phyloP scores from a whole-genome alignment of 2,888 invertebrate genomes.

The Idaea aversata region DNA sequence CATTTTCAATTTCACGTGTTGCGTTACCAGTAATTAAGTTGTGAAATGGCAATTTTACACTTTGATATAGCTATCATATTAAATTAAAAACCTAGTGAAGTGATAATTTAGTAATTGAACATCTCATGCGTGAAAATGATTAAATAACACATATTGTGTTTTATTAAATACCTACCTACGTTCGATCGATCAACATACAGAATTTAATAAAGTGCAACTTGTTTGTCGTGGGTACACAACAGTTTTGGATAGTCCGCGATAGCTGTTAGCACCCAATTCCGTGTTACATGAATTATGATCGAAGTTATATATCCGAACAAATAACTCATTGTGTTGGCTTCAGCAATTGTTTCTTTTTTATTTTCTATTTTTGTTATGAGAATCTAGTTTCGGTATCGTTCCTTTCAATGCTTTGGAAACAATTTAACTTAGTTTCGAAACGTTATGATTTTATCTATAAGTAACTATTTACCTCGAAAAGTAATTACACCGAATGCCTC shows the following conservation, averaged over 20 bases:
- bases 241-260: constrained; percentile 15
- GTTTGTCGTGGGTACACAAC: constrained; percentile 1
- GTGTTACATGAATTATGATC: constrained; percentile 14
- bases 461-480: background rate
- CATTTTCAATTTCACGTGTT: too few relatives aligned
- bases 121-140: too few relatives aligned
- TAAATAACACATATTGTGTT: too few relatives aligned
- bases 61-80: too few relatives aligned
- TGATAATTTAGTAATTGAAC: too few relatives aligned
- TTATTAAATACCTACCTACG: too few relatives aligned
- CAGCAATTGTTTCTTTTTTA: constrained; percentile 7
- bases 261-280: constrained; percentile 16
- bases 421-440: background rate
- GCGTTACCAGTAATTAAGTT: too few relatives aligned
- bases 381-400: background rate
- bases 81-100: too few relatives aligned
- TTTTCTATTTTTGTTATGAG: background rate
- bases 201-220: background rate
- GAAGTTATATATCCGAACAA: constrained; percentile 12
- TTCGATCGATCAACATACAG: too few relatives aligned
- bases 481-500: constrained; percentile 25
- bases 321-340: constrained; percentile 10
- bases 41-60: too few relatives aligned
- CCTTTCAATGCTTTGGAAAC: background rate
- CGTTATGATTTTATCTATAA: background rate